Percentiles rank a stretch among this genome's conserved stretches.
These are phyloP conservation scores for Dromaius novaehollandiae DNA, from an alignment of 2,113 vertebrate species.

Conservation along the genomic window DNA sequence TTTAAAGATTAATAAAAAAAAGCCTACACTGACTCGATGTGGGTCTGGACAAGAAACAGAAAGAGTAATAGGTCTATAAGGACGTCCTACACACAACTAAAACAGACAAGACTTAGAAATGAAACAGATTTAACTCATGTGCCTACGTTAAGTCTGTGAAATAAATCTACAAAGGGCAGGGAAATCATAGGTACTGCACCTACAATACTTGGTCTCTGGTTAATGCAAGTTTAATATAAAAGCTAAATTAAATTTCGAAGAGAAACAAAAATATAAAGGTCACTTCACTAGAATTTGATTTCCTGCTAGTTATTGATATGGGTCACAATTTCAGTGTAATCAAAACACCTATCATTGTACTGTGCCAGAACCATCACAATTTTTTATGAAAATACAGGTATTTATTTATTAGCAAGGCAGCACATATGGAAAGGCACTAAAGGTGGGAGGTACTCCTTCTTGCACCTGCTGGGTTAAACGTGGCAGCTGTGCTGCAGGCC, in stretches of 20 bases:
- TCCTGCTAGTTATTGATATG: not conserved
- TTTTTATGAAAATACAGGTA: not conserved
- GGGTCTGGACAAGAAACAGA: not conserved
- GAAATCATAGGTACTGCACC: not conserved
- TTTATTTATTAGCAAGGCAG: not conserved
- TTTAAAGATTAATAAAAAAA: not conserved
- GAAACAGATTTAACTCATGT: not conserved
- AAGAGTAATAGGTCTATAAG: not conserved
- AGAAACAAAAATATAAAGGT: not conserved
- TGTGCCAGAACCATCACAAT: not conserved
- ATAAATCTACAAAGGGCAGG: not conserved
- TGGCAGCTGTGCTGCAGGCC: not conserved
- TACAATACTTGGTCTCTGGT: not conserved
- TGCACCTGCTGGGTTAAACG: not conserved
- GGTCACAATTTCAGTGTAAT: not conserved
- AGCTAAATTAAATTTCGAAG: not conserved
- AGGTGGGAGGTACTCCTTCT: accelerated
- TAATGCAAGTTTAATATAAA: not conserved
- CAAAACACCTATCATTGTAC: not conserved
- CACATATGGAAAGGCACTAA: not conserved
- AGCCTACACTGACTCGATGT: not conserved
- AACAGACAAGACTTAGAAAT: not conserved
- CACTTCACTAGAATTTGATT: not conserved
- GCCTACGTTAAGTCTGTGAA: not conserved
- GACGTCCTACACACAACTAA: not conserved